phyloP scores from a whole-genome alignment of 2,797 vertebrate genomes.

The Brachymystax lenok region DNA sequence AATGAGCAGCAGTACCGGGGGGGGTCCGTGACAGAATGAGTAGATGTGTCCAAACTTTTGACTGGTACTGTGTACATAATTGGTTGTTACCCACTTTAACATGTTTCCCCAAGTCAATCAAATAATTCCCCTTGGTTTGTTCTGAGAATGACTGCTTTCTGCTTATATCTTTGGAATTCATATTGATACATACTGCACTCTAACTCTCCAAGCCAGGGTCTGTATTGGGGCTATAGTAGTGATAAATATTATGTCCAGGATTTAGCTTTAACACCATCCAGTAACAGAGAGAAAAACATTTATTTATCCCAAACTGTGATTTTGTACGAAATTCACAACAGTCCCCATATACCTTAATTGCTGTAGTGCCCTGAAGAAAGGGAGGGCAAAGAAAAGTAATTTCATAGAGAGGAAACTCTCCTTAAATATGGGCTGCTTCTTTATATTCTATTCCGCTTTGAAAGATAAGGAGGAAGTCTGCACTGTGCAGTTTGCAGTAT shows the following conservation, averaged over 20 bases:
- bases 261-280: constrained; percentile 58
- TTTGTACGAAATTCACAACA: constrained; percentile 66
- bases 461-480: constrained; percentile 35
- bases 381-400: constrained; percentile 38
- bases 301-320: constrained; percentile 57
- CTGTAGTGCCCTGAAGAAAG: constrained; percentile 46
- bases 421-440: constrained; percentile 46
- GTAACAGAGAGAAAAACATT: constrained; percentile 52
- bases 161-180: too few relatives aligned
- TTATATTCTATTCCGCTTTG: constrained; percentile 39
- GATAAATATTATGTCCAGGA: not conserved
- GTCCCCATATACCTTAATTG: constrained; percentile 60
- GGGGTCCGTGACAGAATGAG: too few relatives aligned
- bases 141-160: too few relatives aligned
- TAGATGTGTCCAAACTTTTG: too few relatives aligned
- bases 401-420: constrained; percentile 41
- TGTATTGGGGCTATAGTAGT: too few relatives aligned
- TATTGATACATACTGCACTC: too few relatives aligned
- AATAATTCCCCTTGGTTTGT: too few relatives aligned
- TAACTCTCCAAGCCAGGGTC: too few relatives aligned
- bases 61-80: too few relatives aligned
- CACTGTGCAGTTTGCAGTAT: constrained; percentile 56
- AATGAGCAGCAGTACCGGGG: too few relatives aligned
- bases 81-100: too few relatives aligned
- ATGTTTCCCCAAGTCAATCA: too few relatives aligned